Conservation (phyloP, 2,797 vertebrate genomes). For the Macropodus opercularis region DNA sequence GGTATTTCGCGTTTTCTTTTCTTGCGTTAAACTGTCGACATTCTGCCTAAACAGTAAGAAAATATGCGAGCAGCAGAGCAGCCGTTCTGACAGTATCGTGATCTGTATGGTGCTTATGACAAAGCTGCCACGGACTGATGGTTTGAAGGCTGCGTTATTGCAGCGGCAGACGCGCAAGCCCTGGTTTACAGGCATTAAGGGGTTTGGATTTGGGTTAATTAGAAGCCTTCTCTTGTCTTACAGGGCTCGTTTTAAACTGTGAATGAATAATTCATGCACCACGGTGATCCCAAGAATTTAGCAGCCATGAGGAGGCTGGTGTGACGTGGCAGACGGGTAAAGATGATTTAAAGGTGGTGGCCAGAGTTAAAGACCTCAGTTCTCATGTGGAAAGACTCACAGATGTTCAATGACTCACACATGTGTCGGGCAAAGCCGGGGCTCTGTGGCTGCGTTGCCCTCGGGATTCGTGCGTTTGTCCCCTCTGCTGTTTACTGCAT, state of each 20-base stretch:
- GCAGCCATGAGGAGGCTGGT: slow-evolving; percentile 19
- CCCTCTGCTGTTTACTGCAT: slow-evolving; percentile 37
- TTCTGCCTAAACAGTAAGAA: too few relatives aligned
- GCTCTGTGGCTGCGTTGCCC: slow-evolving; percentile 12
- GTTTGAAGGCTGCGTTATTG: slow-evolving; percentile 21
- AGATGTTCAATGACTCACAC: slow-evolving; percentile 35
- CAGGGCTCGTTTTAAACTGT: slow-evolving; percentile 24
- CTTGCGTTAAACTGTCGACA: too few relatives aligned
- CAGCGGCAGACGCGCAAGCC: slow-evolving; percentile 25
- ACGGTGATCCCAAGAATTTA: slow-evolving; percentile 33
- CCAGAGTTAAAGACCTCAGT: not conserved
- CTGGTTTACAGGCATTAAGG: slow-evolving; percentile 15
- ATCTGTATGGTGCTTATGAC: not conserved
- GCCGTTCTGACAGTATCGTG: slow-evolving; percentile 8
- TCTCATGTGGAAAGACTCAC: not conserved
- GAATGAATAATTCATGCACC: slow-evolving; percentile 46
- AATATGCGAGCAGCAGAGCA: slow-evolving; percentile 1
- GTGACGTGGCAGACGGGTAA: slow-evolving; percentile 26
- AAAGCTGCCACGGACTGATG: slow-evolving; percentile 24
- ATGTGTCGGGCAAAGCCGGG: slow-evolving; percentile 30
- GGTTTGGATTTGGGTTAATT: slow-evolving; percentile 40
- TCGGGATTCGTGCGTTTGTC: slow-evolving; percentile 22
- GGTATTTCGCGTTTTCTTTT: slow-evolving; percentile 7
- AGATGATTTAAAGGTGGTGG: slow-evolving; percentile 30
- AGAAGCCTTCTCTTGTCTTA: slow-evolving; percentile 17